Base-by-base conservation (phyloP, 2,797 vertebrate species). In the Lycodopsis pacificus region DNA sequence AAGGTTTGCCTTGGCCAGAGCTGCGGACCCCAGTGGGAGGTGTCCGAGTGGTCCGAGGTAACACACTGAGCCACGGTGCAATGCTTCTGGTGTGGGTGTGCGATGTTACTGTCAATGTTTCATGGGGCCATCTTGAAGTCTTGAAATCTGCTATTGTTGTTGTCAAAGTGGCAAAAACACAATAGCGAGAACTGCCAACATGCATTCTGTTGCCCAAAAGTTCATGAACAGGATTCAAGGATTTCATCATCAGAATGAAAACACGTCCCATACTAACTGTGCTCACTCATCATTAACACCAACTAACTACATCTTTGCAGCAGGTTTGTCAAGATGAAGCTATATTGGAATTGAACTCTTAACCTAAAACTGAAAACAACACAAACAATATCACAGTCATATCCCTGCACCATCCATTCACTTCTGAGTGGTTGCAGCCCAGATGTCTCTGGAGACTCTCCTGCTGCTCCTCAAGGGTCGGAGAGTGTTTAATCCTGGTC, bases 11-110 rank as follows among this genome's bases (percentile, higher is more conserved):
- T 89, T 17, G 97, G 95, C 82, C 96, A 96, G 87, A 95, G 95
- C 87, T 98, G 97, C 5, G 97, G 97, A 2, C 96, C 97, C 0
- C 97, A 97, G 90, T 97, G 96, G 96, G 96, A 97, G 82, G 94
- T 95, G 80, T 96, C 97, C 0, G 95, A 95, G 73, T 97, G 97
- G 96, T 96, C 96, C 0, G 95, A 97, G 96, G 96, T 97, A 94
- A 82, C 1, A 20, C 32, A 40, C 3, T 20, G 40, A 12, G 30
- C 30, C 27, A 20, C 27, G 9, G 20, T 4, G 30, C n/a, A 27
- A 0, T 38, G 53, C 53, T 8, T 62, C 27, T 61, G 54, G 56
- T 27, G 7, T 27, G 32, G 7, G 14, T 54, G 53, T 54, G 12
- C 25, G 27, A 25, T 54, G 51, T 2, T 25, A 27, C 51, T 27